Base-by-base conservation (phyloP, 2,797 vertebrate species). In the Eremophila alpestris region DNA sequence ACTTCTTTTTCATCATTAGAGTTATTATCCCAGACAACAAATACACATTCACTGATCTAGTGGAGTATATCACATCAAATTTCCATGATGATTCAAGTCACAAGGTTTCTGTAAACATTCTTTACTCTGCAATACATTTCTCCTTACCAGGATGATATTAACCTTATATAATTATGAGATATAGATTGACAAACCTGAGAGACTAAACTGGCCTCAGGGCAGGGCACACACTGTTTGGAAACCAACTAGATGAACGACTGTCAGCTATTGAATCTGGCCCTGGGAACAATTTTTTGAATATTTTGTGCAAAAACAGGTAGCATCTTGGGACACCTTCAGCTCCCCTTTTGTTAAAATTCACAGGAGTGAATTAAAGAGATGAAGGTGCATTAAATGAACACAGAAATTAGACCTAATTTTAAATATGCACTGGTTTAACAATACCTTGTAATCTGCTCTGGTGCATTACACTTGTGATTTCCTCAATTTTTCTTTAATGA, bases 401-500 rank as follows among this genome's bases (percentile, higher is more conserved):
- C 46, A 95, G 58, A 87, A 94, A 88, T 84, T 69, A 80, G 54
- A 95, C 30, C 45, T 83, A 40, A 83, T 91, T 93, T 92, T 86
- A 87, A 93, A 89, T 90, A 90, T 20, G 70, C 64, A 68, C 40
- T 5, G 23, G 63, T 85, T 94, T 95, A 95, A 80, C 58, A 94
- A 81, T 96, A 85, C 36, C 87, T 81, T 94, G 85, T 87, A 58
- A 93, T 90, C 94, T 95, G 85, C 92, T 95, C 86, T 95, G 95
- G 94, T 94, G 95, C 60, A 95, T 92, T 94, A 93, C 84, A 59
- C 75, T 87, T 94, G 84, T 55, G 94, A 86, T 81, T 94, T 83
- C 43, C 85, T 94, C 82, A 93, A 83, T 69, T 88, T 92, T 87
- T 95, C 96, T 96, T 90, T 93, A 97, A 96, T 86, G 76, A 91